These are phyloP conservation scores for Pseudococcus viburni DNA, from an alignment of 2,888 invertebrate species.

Conservation along the genomic window DNA sequence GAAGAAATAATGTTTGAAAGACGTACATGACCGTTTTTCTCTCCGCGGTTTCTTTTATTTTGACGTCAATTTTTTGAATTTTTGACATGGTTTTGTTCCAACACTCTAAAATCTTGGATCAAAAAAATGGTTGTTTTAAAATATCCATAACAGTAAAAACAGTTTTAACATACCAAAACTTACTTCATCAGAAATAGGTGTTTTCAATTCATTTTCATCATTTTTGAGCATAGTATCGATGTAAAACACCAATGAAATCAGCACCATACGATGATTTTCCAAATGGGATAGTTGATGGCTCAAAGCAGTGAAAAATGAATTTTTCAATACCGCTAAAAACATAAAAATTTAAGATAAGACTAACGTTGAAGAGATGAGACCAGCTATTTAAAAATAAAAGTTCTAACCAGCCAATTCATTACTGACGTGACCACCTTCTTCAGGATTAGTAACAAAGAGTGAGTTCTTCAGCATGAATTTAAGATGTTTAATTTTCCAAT, in stretches of 20 bases:
- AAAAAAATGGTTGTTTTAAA: neutral
- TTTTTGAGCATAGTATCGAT: slow-evolving; percentile 64
- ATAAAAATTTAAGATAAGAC: neutral
- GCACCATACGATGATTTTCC: slow-evolving; percentile 65
- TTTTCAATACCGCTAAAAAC: slow-evolving; percentile 55
- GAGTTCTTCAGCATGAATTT: slow-evolving; percentile 67
- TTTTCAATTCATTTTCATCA: slow-evolving; percentile 33
- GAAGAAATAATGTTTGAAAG: slow-evolving; percentile 80
- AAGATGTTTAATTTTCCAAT: slow-evolving; percentile 67
- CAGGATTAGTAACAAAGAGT: slow-evolving; percentile 53
- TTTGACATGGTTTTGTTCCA: slow-evolving; percentile 66
- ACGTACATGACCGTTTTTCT: slow-evolving; percentile 67
- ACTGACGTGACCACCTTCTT: slow-evolving; percentile 66
- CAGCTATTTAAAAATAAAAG: neutral
- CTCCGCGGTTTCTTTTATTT: slow-evolving; percentile 65
- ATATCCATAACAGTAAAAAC: no score
- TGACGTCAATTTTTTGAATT: slow-evolving; percentile 66
- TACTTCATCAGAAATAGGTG: slow-evolving; percentile 66
- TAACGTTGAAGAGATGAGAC: neutral
- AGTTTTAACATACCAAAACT: neutral
- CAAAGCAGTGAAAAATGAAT: slow-evolving; percentile 67
- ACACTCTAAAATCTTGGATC: slow-evolving; percentile 52
- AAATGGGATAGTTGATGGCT: slow-evolving; percentile 67
- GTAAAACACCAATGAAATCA: slow-evolving; percentile 65
- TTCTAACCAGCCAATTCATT: slow-evolving; percentile 66